Evolutionary conservation across 2,113 vertebrate genomes (phyloP), one percentile per base, ranked within the genome.

Genomic region (Zosterops pallidus): DNA sequence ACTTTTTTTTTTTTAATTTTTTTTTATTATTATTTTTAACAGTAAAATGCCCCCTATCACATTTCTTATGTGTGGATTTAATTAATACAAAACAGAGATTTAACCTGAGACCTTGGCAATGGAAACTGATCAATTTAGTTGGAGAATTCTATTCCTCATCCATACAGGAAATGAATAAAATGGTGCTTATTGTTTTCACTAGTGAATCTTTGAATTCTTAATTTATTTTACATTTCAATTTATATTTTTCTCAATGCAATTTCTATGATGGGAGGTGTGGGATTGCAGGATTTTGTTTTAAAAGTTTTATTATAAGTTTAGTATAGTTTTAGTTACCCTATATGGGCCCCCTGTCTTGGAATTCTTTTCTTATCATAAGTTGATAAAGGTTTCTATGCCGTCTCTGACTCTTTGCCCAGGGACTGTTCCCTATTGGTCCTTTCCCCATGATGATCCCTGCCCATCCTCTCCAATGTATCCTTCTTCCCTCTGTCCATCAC

Each of bases 171-270:
- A 12, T 14, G 0, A 22, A 77, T 79, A 56, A 81, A 35, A 42
- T 3, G 1, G 5, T 63, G 5, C 14, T 17, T 5, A 42, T 1
- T 56, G 9, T 11, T 77, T 84, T 78, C 1, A 4, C 8, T 12
- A 37, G 3, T 44, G 20, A 74, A 57, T 57, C 8, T 74, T 65
- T 62, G 16, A 71, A n/a, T 3, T 86, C 53, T 44, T 25, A 42
- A 22, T 5, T 22, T 31, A 37, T 57, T 78, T 74, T 13, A 46
- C 2, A 26, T 68, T 71, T 70, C 33, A 23, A 41, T 29, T 18
- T 9, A 8, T 67, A 9, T 41, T 76, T 83, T 44, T 15, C 5
- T 33, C 28, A 22, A 22, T 55, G 12, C 4, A 57, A 23, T 26
- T 57, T 62, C 37, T 33, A 8, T 75, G 47, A 42, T 4, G 41